Percentiles rank a stretch among this genome's conserved stretches.
These are phyloP conservation scores for Pterophyllum scalare DNA, from an alignment of 2,113 vertebrate species.

Conservation along the genomic window DNA sequence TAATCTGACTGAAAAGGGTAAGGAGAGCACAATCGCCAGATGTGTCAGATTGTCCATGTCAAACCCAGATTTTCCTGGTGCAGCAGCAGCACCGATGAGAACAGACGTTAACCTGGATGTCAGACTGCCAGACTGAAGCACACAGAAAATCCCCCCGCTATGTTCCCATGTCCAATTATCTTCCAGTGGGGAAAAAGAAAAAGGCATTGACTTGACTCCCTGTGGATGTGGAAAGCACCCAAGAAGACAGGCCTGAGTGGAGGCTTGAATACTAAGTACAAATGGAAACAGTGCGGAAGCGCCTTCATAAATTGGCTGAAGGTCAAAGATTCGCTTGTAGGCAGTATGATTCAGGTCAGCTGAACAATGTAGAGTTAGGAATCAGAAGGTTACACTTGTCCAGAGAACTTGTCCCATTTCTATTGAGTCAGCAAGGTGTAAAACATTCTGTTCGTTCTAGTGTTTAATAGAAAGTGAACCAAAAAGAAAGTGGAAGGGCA, in stretches of 20 bases:
- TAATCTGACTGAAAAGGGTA: constrained; percentile 46
- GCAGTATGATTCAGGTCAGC: constrained; percentile 9
- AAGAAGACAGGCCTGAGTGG: constrained; percentile 42
- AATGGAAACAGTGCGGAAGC: constrained; percentile 29
- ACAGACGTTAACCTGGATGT: constrained; percentile 59
- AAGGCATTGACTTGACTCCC: constrained; percentile 60
- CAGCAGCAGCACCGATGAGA: constrained; percentile 7
- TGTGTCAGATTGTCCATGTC: constrained; percentile 41
- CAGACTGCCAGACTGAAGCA: constrained; percentile 58
- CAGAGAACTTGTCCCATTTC: background rate
- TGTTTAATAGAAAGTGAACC: constrained; percentile 17
- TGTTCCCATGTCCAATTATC: constrained; percentile 73
- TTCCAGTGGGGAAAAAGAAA: constrained; percentile 35
- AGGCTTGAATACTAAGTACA: constrained; percentile 55
- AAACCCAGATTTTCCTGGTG: constrained; percentile 11
- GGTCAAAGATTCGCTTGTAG: constrained; percentile 49
- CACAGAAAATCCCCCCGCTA: constrained; percentile 43
- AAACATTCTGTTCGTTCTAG: constrained; percentile 18
- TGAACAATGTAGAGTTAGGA: background rate
- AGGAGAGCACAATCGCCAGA: constrained; percentile 18
- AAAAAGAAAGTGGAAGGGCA: constrained; percentile 1
- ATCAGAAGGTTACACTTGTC: background rate
- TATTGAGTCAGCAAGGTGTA: background rate
- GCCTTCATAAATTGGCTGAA: constrained; percentile 41
- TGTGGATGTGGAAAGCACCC: constrained; percentile 24